Evolutionary conservation across 2,888 invertebrate species (phyloP).

Genomic region (Sicus ferrugineus): DNA sequence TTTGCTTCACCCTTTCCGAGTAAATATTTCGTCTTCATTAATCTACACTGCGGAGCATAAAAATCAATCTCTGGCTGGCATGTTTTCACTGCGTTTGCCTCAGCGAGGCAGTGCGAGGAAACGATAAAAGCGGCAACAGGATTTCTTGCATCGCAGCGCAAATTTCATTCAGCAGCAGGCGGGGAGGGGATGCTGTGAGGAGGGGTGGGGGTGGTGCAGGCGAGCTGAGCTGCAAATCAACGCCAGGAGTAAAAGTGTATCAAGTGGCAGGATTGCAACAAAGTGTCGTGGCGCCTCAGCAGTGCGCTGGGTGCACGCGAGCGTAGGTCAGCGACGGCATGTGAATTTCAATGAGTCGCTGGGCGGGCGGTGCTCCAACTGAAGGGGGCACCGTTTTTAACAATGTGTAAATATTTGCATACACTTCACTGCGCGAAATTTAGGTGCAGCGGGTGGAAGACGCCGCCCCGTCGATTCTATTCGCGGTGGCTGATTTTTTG

Average conservation of each 20-base stretch:
- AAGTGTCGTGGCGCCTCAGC: not conserved
- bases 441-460: not conserved
- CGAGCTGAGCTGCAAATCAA: not conserved
- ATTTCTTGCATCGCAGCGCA: too few species aligned
- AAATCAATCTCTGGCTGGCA: too few species aligned
- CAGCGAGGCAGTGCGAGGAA: too few species aligned
- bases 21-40: too few species aligned
- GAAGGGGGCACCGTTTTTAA: conserved; percentile 12
- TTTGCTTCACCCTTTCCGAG: too few species aligned
- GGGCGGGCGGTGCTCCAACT: not conserved
- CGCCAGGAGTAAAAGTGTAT: conserved; percentile 7
- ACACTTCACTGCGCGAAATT: conserved; percentile 1
- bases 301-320: not conserved
- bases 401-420: conserved; percentile 9
- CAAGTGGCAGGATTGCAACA: conserved; percentile 2
- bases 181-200: not conserved
- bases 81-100: too few species aligned
- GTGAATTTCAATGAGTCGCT: conserved; percentile 9
- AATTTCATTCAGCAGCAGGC: too few species aligned
- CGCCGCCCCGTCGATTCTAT: not conserved
- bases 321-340: conserved; percentile 4
- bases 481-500: not conserved
- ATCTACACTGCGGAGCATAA: too few species aligned
- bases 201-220: not conserved
- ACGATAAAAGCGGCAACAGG: too few species aligned